phyloP scores from a whole-genome alignment of 2,113 vertebrate species.

The Xiphophorus hellerii region DNA sequence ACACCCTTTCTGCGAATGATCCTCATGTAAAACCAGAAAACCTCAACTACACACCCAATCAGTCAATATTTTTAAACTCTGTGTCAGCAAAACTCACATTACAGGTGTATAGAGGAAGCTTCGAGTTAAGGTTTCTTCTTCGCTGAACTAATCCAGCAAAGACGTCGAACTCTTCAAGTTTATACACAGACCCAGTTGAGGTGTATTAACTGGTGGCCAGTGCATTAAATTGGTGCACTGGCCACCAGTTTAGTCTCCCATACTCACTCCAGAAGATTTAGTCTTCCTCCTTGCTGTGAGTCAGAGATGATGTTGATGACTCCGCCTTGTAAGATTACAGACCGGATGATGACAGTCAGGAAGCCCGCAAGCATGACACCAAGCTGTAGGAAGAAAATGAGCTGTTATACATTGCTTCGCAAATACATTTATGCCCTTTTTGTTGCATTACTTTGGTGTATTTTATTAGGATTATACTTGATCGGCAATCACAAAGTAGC shows the following conservation, averaged over 20 bases:
- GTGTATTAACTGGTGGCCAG: not conserved
- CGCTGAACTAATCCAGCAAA: not conserved
- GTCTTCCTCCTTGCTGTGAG: slow-evolving; percentile 84
- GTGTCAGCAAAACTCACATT: not conserved
- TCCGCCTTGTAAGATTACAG: slow-evolving; percentile 81
- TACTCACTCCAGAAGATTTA: slow-evolving; percentile 91
- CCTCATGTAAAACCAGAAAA: not conserved
- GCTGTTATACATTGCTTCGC: too few species aligned
- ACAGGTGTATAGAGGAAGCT: not conserved
- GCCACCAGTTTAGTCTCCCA: not conserved
- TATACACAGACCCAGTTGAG: not conserved
- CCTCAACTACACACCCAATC: not conserved
- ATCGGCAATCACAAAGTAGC: too few species aligned
- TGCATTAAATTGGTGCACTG: not conserved
- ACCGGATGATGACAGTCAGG: slow-evolving; percentile 84
- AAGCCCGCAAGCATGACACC: slow-evolving; percentile 90
- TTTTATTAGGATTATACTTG: too few species aligned
- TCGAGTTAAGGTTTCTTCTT: not conserved
- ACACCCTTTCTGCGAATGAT: not conserved
- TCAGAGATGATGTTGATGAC: slow-evolving; percentile 81
- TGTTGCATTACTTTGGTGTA: not conserved
- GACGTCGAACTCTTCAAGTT: not conserved
- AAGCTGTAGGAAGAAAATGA: slow-evolving; percentile 56
- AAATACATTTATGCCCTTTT: not conserved
- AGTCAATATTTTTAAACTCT: not conserved